Conservation (phyloP, 2,113 vertebrate species). For the Carollia perspicillata region DNA sequence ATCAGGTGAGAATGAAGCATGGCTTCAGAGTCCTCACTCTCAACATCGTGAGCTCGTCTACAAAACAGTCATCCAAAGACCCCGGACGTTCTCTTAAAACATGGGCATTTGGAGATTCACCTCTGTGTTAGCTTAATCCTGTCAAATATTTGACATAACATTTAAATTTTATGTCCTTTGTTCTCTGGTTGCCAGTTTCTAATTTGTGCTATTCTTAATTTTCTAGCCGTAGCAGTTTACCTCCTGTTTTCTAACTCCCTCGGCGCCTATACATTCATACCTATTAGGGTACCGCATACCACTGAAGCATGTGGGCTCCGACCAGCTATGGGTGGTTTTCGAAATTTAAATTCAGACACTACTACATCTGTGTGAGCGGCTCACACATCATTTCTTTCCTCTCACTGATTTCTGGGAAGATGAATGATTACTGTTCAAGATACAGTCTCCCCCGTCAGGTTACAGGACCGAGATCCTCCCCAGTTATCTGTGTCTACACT, state of each 20-base stretch:
- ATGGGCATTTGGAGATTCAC: neutral
- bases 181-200: slow-evolving; percentile 20
- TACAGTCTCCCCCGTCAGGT: neutral
- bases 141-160: slow-evolving; percentile 8
- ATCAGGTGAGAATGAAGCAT: neutral
- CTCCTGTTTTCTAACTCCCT: slow-evolving; percentile 41
- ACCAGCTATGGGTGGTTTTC: neutral
- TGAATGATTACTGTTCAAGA: neutral
- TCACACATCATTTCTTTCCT: neutral
- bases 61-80: neutral
- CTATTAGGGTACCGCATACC: slow-evolving; percentile 30
- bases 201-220: slow-evolving; percentile 45
- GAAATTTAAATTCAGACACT: slow-evolving; percentile 36
- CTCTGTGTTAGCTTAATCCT: neutral
- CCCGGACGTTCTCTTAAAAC: neutral
- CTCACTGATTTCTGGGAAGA: neutral
- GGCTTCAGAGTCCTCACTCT: neutral
- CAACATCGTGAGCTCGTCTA: neutral
- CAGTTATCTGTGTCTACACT: neutral
- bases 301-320: slow-evolving; percentile 3
- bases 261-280: neutral
- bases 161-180: neutral
- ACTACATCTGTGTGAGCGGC: neutral
- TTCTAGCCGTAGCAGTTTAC: slow-evolving; percentile 32
- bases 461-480: neutral